Base-by-base conservation (phyloP, 2,888 invertebrate genomes). In the Chaetoderma sp. region DNA sequence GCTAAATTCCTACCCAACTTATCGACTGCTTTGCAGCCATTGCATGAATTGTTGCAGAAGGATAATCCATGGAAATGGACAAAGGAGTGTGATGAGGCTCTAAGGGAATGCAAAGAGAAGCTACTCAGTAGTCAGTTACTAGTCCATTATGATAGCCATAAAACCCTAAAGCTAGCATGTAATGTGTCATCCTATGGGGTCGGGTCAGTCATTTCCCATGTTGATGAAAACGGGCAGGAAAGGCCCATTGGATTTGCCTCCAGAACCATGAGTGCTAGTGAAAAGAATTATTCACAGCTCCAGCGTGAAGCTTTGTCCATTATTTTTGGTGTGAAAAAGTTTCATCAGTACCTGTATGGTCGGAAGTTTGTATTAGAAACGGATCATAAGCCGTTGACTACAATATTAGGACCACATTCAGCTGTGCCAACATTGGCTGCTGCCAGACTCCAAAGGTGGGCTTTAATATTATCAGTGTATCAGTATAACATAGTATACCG, bases 131-230 rank as follows among this genome's bases (percentile, higher is more conserved):
- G 67, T 4, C 45, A 65, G 5, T 47, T 78, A 25, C 70, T 85
- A n/a, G 63, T 6, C 25, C 50, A 50, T 6, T 74, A 13, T 79
- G 76, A 86, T 50, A 75, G 77, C 10, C 56, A 18, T 8, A 56
- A 72, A 18, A 72, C 69, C 16, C 56, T 86, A 13, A 69, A 74
- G 23, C 60, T 88, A 1, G 75, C 83, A 1, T 79, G 80, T 45
- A 86, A 87, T 74, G 87, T 86, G 0, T 82, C 79, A 16, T 77
- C 77, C n/a, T 59, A 58, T n/a, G 83, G 83, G n/a, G 61, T 81
- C 33, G 81, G 79, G 45, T 78, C 50, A 25, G 27, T 50, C 21
- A 50, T 50, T 10, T 50, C 50, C 18, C 86, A 75, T 60, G 49
- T 47, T 16, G 27, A 10, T 13, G 58, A 63, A 45, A 54, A 56